Evolutionary conservation across 2,888 invertebrate genomes (phyloP).

Genomic region (Ashinkailepas kermadecensis): DNA sequence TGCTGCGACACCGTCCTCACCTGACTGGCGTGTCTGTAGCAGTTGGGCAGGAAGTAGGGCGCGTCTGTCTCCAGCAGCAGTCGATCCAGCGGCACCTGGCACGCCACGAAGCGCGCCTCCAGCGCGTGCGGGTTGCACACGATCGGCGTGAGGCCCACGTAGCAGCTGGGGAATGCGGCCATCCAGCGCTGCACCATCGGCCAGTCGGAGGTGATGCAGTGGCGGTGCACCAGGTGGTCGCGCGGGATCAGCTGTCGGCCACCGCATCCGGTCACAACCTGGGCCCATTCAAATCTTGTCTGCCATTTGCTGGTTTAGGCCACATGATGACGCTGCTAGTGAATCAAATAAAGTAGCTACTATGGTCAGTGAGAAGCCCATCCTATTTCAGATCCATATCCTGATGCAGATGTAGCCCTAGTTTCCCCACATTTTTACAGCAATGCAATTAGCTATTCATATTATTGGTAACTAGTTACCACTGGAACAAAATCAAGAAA

Average conservation of each 20-base stretch:
- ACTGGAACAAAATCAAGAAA: too few species aligned
- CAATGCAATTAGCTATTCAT: too few species aligned
- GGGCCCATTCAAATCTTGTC: background rate
- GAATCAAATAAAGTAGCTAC: too few species aligned
- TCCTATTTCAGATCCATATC: too few species aligned
- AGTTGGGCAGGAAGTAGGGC: constrained; percentile 45
- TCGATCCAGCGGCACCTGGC: constrained; percentile 41
- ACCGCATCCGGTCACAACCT: constrained; percentile 20
- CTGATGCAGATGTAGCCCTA: too few species aligned
- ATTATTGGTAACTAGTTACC: too few species aligned
- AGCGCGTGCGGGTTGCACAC: constrained; percentile 39
- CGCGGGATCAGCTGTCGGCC: constrained; percentile 38
- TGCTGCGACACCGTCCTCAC: background rate
- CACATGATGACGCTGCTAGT: too few species aligned
- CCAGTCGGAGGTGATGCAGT: constrained; percentile 45
- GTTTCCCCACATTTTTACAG: too few species aligned
- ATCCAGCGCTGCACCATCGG: constrained; percentile 42
- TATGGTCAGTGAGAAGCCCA: too few species aligned
- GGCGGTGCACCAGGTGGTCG: constrained; percentile 44
- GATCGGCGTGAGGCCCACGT: constrained; percentile 44
- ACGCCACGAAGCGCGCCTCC: constrained; percentile 40
- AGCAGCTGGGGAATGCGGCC: constrained; percentile 42
- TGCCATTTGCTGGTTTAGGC: too few species aligned
- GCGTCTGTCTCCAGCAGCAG: constrained; percentile 48
- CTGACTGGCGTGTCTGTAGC: constrained; percentile 26